These are phyloP conservation scores for Gopherus flavomarginatus DNA, from an alignment of 2,113 vertebrate genomes.

Conservation along the genomic window DNA sequence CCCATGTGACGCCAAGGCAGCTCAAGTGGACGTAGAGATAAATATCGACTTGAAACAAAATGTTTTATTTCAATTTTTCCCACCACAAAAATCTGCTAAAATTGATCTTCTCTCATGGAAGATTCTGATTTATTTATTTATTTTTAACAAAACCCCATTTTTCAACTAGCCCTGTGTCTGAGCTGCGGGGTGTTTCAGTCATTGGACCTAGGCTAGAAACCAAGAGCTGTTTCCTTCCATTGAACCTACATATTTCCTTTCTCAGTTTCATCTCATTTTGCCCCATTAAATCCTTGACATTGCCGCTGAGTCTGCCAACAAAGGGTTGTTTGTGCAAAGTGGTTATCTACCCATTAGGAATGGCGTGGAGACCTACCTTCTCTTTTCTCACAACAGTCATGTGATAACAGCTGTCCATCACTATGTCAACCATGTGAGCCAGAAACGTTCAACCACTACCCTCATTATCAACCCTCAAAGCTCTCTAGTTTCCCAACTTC, in stretches of 20 bases:
- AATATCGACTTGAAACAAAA: not conserved
- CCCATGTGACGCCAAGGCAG: not conserved
- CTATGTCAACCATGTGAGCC: constrained; percentile 26
- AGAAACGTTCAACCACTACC: constrained; percentile 1
- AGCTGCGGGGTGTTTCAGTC: not conserved
- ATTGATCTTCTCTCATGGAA: not conserved
- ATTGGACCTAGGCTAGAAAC: not conserved
- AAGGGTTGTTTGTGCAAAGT: not conserved
- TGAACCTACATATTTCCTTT: not conserved
- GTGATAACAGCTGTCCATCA: constrained; percentile 62
- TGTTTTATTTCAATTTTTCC: not conserved
- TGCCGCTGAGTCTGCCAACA: not conserved
- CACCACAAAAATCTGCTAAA: not conserved
- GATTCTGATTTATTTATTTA: not conserved
- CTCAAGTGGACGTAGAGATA: not conserved
- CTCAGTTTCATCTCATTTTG: not conserved
- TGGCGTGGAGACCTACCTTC: not conserved
- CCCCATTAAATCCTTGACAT: not conserved
- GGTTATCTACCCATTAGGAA: not conserved
- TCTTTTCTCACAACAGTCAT: constrained; percentile 9
- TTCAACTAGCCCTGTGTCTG: not conserved
- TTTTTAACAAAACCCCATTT: not conserved
- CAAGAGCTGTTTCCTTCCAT: not conserved
- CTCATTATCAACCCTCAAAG: constrained; percentile 24
- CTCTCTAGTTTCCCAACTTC: not conserved